Conservation (phyloP, 30 jellyfish, hydroid and myxozoan genomes). For the Haliclystus octoradiatus region DNA sequence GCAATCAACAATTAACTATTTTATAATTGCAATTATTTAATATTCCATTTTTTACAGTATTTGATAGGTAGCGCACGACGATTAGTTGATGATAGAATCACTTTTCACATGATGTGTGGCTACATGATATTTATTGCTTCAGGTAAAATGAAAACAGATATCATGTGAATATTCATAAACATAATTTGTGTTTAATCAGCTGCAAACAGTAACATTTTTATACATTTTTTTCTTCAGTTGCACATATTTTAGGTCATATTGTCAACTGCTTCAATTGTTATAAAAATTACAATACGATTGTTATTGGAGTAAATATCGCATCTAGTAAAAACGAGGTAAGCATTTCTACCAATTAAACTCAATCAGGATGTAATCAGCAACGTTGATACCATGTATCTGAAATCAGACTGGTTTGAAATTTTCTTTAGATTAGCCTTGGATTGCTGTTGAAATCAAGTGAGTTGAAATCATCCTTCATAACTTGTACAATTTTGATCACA, state of each 20-base stretch:
- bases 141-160: no score
- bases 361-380: no score
- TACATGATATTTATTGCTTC: neutral
- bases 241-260: conserved; percentile 56
- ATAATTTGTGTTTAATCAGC: neutral
- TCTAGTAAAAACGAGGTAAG: conserved; percentile 18
- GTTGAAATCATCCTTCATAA: no score
- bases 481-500: no score
- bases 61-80: neutral
- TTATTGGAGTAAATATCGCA: conserved; percentile 26
- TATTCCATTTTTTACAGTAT: neutral
- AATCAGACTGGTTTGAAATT: no score
- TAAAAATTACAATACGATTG: conserved; percentile 20
- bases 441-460: no score
- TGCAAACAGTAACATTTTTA: neutral
- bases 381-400: no score
- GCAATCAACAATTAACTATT: no score
- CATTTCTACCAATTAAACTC: no score
- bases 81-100: neutral
- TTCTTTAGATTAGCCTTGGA: no score
- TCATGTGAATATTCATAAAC: neutral
- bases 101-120: neutral
- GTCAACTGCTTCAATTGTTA: conserved; percentile 54
- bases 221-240: conserved; percentile 19
- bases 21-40: neutral